These are phyloP conservation scores for Arothron firmamentum DNA, from an alignment of 2,113 vertebrate genomes.

Conservation along the genomic window DNA sequence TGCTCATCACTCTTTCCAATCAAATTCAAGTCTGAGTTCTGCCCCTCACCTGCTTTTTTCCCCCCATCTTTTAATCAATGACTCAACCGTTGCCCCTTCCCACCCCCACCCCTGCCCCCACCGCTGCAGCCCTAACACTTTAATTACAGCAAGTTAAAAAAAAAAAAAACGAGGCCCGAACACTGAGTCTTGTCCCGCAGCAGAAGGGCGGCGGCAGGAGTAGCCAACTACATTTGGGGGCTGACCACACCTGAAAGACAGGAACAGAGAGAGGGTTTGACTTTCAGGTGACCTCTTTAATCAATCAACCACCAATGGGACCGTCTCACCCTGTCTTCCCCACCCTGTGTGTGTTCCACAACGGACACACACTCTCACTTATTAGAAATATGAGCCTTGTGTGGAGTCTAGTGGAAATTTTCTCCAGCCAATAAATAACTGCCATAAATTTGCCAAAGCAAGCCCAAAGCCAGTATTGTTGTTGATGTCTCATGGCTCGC, in stretches of 20 bases:
- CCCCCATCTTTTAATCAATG: slow-evolving; percentile 42
- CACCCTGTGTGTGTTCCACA: neutral
- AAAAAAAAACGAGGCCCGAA: slow-evolving; percentile 65
- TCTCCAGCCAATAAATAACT: slow-evolving; percentile 6
- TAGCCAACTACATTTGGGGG: slow-evolving; percentile 5
- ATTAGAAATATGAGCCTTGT: slow-evolving; percentile 4
- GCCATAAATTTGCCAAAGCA: neutral
- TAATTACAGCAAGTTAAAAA: slow-evolving; percentile 69
- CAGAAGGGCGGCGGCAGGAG: too few relatives aligned
- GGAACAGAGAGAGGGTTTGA: slow-evolving; percentile 35
- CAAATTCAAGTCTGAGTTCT: slow-evolving; percentile 43
- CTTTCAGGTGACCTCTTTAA: slow-evolving; percentile 75
- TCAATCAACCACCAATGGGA: slow-evolving; percentile 66
- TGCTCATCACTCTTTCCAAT: slow-evolving; percentile 32
- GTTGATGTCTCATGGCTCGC: slow-evolving; percentile 5
- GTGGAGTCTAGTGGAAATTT: neutral
- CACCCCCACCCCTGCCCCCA: slow-evolving; percentile 16
- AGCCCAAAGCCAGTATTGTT: neutral
- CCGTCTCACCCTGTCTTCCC: slow-evolving; percentile 22
- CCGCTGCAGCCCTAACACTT: slow-evolving; percentile 59
- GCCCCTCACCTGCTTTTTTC: slow-evolving; percentile 20
- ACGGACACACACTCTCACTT: neutral
- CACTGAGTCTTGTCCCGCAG: slow-evolving; percentile 41
- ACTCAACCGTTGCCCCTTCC: slow-evolving; percentile 12
- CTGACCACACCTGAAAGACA: neutral